Evolutionary conservation across 1,140 invertebrate species (phyloP).

Genomic region (Spodoptera litura): DNA sequence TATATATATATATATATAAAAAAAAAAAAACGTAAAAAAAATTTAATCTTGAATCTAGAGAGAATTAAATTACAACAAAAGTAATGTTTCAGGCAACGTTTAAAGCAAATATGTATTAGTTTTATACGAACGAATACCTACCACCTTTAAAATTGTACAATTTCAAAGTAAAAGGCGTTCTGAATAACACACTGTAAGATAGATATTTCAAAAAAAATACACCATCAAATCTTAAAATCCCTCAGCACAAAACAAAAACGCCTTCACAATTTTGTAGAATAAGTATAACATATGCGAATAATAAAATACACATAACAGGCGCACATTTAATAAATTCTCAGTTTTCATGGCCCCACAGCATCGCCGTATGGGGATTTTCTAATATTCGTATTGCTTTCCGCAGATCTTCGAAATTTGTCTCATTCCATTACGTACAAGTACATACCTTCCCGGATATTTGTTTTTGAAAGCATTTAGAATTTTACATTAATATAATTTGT

Average conservation of each 20-base stretch:
- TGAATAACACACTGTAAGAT: too few species aligned
- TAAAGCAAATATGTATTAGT: too few species aligned
- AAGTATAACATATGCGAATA: background rate
- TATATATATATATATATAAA: too few species aligned
- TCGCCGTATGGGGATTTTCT: constrained; percentile 38
- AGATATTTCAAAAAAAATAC: too few species aligned
- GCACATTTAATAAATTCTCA: constrained; percentile 6
- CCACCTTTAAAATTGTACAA: too few species aligned
- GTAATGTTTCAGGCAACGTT: too few species aligned
- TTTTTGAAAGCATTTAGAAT: constrained; percentile 16
- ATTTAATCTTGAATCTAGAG: too few species aligned
- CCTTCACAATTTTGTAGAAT: background rate
- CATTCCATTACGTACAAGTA: constrained; percentile 33
- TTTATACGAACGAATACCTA: too few species aligned
- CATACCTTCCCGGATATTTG: constrained; percentile 19
- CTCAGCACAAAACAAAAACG: background rate
- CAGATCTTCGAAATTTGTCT: constrained; percentile 35
- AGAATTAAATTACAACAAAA: too few species aligned
- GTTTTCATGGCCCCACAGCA: constrained; percentile 16
- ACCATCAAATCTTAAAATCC: too few species aligned
- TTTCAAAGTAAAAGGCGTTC: too few species aligned
- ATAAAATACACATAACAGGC: background rate
- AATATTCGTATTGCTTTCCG: constrained; percentile 45
- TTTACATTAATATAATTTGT: constrained; percentile 6
- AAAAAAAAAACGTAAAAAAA: too few species aligned